phyloP scores from a whole-genome alignment of 2,797 vertebrate species.

The Argya squamiceps region DNA sequence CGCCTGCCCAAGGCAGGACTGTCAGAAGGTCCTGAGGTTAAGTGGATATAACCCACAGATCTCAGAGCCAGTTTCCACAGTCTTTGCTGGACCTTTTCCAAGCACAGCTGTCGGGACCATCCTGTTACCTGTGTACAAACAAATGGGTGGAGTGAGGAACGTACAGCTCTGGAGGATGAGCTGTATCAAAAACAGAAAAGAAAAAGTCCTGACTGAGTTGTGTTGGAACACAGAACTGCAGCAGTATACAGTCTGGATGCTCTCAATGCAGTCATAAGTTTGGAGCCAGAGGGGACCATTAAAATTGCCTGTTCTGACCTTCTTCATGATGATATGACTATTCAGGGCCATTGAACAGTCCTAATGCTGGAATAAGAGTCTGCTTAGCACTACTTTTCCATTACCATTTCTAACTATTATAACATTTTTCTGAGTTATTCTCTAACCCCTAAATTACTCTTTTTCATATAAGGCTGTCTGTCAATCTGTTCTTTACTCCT shows the following conservation, averaged over 20 bases:
- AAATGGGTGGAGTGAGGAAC: not conserved
- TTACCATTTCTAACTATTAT: conserved; percentile 25
- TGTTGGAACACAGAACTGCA: not conserved
- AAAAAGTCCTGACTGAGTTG: not conserved
- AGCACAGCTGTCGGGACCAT: not conserved
- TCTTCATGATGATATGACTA: not conserved
- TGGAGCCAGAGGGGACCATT: not conserved
- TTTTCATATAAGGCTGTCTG: conserved; percentile 53
- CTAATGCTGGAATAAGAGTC: not conserved
- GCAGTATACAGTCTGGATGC: not conserved
- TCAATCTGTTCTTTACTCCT: conserved; percentile 50
- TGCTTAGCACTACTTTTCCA: conserved; percentile 18
- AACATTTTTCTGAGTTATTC: conserved; percentile 49
- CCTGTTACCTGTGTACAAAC: not conserved
- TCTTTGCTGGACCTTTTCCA: not conserved
- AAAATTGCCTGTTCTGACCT: not conserved
- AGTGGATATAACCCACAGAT: not conserved
- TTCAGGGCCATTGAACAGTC: not conserved
- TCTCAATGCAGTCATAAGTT: not conserved
- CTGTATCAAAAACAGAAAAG: not conserved
- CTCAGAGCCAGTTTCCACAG: not conserved
- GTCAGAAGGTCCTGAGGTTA: not conserved
- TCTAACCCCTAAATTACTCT: conserved; percentile 58
- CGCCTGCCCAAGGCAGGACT: not conserved
- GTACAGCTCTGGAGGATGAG: not conserved